These are phyloP conservation scores for Poecilobothrus nobilitatus DNA, from an alignment of 2,888 invertebrate species.

Conservation along the genomic window DNA sequence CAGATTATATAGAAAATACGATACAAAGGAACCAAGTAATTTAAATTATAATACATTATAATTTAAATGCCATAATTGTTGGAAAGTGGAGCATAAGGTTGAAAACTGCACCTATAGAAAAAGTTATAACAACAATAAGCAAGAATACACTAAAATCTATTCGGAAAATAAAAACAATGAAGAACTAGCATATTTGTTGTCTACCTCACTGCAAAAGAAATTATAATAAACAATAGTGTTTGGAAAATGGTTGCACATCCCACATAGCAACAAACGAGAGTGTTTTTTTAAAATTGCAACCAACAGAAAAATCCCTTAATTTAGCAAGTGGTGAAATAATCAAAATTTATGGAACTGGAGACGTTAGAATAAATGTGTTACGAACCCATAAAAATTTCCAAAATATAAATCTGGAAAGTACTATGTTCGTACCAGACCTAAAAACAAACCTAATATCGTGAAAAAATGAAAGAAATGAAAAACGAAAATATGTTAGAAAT, in stretches of 20 bases:
- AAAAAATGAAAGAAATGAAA: not conserved
- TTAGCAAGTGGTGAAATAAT: not conserved
- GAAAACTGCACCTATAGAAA: not conserved
- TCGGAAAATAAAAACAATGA: not conserved
- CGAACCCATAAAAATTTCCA: not conserved
- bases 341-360: not conserved
- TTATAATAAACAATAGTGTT: too few relatives aligned
- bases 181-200: not conserved
- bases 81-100: constrained; percentile 9
- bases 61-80: too few relatives aligned
- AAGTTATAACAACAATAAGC: not conserved
- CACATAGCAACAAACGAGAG: not conserved
- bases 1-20: constrained; percentile 15
- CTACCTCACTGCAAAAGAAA: too few relatives aligned
- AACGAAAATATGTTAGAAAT: constrained; percentile 16
- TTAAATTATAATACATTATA: too few relatives aligned
- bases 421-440: too few relatives aligned
- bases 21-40: constrained; percentile 2
- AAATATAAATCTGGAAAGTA: too few relatives aligned
- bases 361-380: too few relatives aligned
- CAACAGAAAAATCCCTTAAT: constrained; percentile 12
- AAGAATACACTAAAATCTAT: not conserved
- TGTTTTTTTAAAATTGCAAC: constrained; percentile 1
- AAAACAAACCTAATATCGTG: not conserved
- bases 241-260: too few relatives aligned